A percentile compares a stretch with the other conserved stretches of the same genome.
phyloP scores from a whole-genome alignment of 2,113 vertebrate genomes.

The Cricetomys ansorgei region DNA sequence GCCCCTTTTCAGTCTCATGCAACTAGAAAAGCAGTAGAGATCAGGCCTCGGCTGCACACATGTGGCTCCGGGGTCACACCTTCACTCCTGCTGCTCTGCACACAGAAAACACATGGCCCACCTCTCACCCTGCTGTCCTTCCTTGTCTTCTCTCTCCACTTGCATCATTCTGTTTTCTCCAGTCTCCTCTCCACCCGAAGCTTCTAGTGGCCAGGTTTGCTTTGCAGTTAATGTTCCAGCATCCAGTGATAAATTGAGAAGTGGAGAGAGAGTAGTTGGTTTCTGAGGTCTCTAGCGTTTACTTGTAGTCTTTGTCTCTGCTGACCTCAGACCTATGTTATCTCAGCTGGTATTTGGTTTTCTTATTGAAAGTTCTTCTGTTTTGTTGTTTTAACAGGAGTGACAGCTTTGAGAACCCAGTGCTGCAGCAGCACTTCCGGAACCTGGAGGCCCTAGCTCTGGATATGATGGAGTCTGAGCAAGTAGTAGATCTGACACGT shows the following conservation, averaged over 20 bases:
- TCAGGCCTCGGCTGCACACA: background rate
- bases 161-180: background rate
- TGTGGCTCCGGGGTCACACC: background rate
- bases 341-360: background rate
- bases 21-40: background rate
- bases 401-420: constrained; percentile 97
- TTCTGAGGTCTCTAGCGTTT: background rate
- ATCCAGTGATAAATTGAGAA: background rate
- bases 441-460: constrained; percentile 98
- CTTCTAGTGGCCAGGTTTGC: background rate
- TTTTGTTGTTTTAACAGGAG: constrained; percentile 85
- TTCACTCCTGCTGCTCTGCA: background rate
- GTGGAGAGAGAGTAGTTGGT: background rate
- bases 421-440: constrained; percentile 95
- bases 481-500: constrained; percentile 94
- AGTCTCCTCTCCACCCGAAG: background rate
- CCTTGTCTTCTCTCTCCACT: background rate
- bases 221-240: background rate
- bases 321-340: background rate
- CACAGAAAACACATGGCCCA: background rate
- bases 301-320: background rate
- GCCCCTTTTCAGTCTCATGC: background rate
- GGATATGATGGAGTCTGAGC: constrained; percentile 92
- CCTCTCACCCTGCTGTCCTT: background rate
- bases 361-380: background rate